Evolutionary conservation across 92 coral and sea anemone genomes (phyloP).

Genomic region (Parazoanthus swiftii): DNA sequence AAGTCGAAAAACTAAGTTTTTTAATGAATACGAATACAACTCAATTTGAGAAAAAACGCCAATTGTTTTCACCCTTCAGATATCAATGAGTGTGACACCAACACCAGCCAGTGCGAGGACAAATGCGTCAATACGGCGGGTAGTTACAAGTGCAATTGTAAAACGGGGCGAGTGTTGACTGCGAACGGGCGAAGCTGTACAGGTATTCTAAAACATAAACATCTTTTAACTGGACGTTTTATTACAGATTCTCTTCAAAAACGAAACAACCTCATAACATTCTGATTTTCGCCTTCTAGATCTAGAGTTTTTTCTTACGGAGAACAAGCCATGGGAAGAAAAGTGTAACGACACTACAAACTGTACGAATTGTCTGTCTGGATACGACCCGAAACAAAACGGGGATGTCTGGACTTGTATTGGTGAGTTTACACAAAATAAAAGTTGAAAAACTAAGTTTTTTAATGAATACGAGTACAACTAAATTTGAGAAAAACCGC

Average conservation of each 20-base stretch:
- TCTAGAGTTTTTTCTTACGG: background rate
- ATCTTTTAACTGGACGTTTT: background rate
- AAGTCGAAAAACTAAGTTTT: background rate
- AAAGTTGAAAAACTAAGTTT: background rate
- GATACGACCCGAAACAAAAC: background rate
- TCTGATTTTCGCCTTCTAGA: background rate
- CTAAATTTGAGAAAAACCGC: background rate
- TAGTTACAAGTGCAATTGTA: background rate
- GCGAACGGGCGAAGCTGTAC: background rate
- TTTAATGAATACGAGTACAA: background rate
- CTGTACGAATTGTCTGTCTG: too few relatives aligned
- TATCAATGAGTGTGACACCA: background rate
- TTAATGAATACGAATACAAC: background rate
- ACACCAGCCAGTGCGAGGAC: background rate
- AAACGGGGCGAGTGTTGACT: background rate
- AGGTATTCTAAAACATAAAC: background rate
- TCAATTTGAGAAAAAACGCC: background rate
- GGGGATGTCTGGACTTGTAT: background rate
- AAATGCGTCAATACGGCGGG: background rate
- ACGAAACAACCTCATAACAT: background rate
- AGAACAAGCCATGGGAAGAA: background rate
- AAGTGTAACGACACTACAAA: too few relatives aligned
- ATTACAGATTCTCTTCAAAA: background rate
- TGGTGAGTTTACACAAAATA: background rate
- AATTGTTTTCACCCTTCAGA: background rate